phyloP scores from a whole-genome alignment of 2,888 invertebrate genomes.

The Campopleginae sp. region DNA sequence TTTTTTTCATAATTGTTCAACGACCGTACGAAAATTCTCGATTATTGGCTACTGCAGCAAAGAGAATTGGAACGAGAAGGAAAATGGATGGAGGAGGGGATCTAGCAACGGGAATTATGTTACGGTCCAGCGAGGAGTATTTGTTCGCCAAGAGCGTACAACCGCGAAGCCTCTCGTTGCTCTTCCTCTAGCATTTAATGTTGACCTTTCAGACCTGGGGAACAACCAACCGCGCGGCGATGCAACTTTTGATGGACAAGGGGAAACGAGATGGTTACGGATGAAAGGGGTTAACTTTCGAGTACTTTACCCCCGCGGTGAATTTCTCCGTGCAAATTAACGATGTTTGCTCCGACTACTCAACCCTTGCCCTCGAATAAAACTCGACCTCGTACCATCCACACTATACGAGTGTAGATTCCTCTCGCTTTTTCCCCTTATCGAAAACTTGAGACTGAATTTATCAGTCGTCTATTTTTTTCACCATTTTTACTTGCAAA shows the following conservation, averaged over 20 bases:
- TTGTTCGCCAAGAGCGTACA: slow-evolving; percentile 75
- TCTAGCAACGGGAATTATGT: slow-evolving; percentile 73
- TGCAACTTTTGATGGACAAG: slow-evolving; percentile 61
- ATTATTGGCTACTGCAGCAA: background rate
- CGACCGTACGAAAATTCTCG: background rate
- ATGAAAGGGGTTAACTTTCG: slow-evolving; percentile 47
- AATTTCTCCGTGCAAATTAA: slow-evolving; percentile 82
- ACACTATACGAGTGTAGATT: slow-evolving; percentile 30
- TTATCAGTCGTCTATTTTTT: slow-evolving; percentile 34
- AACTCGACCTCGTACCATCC: slow-evolving; percentile 44
- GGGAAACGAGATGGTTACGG: background rate
- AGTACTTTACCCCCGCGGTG: slow-evolving; percentile 57
- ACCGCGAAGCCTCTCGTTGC: slow-evolving; percentile 65
- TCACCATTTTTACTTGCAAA: background rate
- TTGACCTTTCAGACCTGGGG: slow-evolving; percentile 82
- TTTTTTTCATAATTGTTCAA: slow-evolving; percentile 62
- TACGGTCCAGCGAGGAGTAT: slow-evolving; percentile 81
- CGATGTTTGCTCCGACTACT: slow-evolving; percentile 79
- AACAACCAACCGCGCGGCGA: slow-evolving; percentile 62
- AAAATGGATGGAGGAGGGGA: slow-evolving; percentile 30
- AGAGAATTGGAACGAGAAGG: slow-evolving; percentile 28
- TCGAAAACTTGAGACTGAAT: slow-evolving; percentile 12
- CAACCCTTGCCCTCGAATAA: slow-evolving; percentile 76
- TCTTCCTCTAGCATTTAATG: slow-evolving; percentile 77
- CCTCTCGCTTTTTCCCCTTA: slow-evolving; percentile 39